Base-by-base conservation (phyloP, 2,113 vertebrate species). In the Centrocercus urophasianus region DNA sequence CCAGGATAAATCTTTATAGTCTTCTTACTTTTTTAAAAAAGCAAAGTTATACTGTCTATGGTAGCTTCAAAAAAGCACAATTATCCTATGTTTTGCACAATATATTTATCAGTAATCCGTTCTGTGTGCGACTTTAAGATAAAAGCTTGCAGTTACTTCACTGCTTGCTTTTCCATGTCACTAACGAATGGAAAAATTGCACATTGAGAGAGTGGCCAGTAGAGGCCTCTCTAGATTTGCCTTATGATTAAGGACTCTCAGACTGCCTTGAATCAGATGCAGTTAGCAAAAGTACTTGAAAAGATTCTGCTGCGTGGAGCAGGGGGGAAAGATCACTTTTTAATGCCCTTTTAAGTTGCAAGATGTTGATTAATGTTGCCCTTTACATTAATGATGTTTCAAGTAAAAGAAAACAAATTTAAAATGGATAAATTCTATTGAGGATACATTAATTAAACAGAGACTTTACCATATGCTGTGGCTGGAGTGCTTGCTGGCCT, bases 151-250 rank as follows among this genome's bases (percentile, higher is more conserved):
- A 84, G 86, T 67, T 94, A 32, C 73, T 84, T 34, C 52, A 43
- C 57, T 18, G 42, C 75, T 84, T 50, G 36, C 77, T 86, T 92
- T 92, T 59, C 71, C 72, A 66, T 87, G 92, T 83, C 83, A 36
- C 78, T 89, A 74, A 56, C 80, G 76, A 93, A 40, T 30, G 65
- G 89, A n/a, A 91, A 85, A 90, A 63, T 85, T 97, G 98, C 95
- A 97, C 65, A 40, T 97, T 84, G 97, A 94, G 87, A 78, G 50
- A 47, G 88, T 97, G 96, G 84, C 99, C 99, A 98, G 99, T 97
- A 99, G 99, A 99, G 99, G 99, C 98, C 99, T 99, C 99, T 98
- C 98, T 98, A 98, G 99, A 98, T 98, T 99, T 98, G 97, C 98
- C 96, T 97, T 98, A 97, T 93, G 96, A 93, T 81, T 56, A 65